phyloP scores from a whole-genome alignment of 2,888 invertebrate species.

The Philaethria dido region DNA sequence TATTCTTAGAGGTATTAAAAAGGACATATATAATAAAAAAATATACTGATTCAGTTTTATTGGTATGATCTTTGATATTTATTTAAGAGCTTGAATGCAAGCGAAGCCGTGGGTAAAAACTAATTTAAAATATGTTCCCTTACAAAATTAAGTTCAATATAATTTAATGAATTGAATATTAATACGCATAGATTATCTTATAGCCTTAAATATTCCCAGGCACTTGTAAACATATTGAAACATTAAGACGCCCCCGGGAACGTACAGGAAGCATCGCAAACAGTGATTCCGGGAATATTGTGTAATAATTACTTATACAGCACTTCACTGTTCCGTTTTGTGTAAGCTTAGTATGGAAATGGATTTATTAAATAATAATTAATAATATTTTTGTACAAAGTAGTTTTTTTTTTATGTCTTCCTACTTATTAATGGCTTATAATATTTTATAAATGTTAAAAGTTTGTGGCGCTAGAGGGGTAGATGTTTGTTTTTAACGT shows the following conservation, averaged over 20 bases:
- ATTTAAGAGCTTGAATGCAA: too few species aligned
- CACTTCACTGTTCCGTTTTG: constrained; percentile 62
- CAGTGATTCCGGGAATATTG: constrained; percentile 71
- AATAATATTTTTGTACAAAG: neutral
- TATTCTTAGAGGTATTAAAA: too few species aligned
- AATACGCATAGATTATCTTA: constrained; percentile 32
- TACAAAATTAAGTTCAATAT: neutral
- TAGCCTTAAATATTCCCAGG: constrained; percentile 39
- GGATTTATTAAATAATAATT: constrained; percentile 26
- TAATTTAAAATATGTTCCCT: neutral
- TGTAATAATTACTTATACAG: constrained; percentile 77
- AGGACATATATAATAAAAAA: too few species aligned
- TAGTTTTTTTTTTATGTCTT: too few species aligned
- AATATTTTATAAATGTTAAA: too few species aligned
- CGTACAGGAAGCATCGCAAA: constrained; percentile 62
- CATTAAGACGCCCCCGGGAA: constrained; percentile 50
- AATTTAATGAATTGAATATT: constrained; percentile 22
- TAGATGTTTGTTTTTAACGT: too few species aligned
- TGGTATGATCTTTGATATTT: too few species aligned
- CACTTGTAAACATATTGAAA: constrained; percentile 49
- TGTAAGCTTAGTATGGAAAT: constrained; percentile 52
- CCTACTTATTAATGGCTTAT: too few species aligned
- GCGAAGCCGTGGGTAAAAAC: too few species aligned
- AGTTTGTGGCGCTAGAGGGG: too few species aligned
- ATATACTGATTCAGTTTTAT: too few species aligned